A percentile compares a stretch with the other conserved stretches of the same genome.
Conservation (phyloP, 2,113 vertebrate genomes). For the Paracanthobrama guichenoti region DNA sequence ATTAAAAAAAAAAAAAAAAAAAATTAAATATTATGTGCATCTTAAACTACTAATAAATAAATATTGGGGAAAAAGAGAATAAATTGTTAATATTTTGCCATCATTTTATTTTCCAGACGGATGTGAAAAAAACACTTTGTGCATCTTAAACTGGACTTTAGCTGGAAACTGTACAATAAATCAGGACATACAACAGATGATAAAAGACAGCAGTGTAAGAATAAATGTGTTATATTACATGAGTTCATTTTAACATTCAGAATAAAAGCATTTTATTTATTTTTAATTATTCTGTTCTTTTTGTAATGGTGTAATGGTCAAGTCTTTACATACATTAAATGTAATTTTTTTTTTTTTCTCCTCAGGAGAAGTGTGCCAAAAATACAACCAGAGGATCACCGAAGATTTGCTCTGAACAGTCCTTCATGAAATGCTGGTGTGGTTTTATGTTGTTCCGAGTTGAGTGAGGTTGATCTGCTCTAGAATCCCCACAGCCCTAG, state of each 20-base stretch:
- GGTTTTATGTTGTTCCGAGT: background rate
- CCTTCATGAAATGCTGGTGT: conserved; percentile 47
- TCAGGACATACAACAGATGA: background rate
- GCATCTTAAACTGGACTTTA: conserved; percentile 35
- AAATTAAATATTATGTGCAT: background rate
- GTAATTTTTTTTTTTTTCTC: no score
- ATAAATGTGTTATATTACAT: background rate
- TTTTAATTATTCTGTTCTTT: background rate
- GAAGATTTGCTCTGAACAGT: fast-evolving
- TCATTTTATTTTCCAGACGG: background rate
- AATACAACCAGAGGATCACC: background rate
- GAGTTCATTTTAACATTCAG: background rate
- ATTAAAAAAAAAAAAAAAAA: no score
- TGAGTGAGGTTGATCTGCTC: background rate
- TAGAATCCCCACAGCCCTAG: background rate
- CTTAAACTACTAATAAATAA: background rate
- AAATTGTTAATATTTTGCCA: background rate
- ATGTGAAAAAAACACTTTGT: fast-evolving
- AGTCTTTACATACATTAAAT: background rate
- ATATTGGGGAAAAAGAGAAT: background rate
- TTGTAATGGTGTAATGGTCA: background rate
- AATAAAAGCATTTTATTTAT: background rate
- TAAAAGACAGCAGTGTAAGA: conserved; percentile 22
- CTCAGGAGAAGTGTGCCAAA: background rate
- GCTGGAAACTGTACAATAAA: background rate